Evolutionary conservation across 2,113 vertebrate genomes (phyloP), one percentile per base, ranked within the genome.

Genomic region (Microtus oregoni): DNA sequence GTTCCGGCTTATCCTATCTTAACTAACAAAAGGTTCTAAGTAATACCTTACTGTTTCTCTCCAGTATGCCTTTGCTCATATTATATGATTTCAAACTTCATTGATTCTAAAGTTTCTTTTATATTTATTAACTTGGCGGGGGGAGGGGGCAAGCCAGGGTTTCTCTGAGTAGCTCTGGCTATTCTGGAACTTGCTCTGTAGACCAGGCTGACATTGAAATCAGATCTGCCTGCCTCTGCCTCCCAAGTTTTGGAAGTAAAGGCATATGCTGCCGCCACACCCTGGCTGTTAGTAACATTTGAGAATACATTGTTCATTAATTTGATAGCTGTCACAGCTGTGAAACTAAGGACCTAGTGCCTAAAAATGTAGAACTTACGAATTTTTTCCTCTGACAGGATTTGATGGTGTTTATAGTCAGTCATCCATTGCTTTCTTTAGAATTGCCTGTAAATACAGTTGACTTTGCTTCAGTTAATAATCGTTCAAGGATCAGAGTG

Each of bases 381-480:
- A 13, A 24, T 68, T 77, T 24, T 14, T 44, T 72, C 30, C 11
- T 30, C n/a, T 63, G 58, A n/a, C 7, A 44, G 24, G 30, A 77
- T 13, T 76, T 87, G 24, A 82, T 78, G 52, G 17, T 85, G 32
- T 65, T 89, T 44, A 10, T n/a, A 63, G 30, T 94, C 15, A 50
- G n/a, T 79, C 30, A 17, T 85, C 35, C 5, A 14, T 85, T 96
- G 67, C 61, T 30, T 96, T 98, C 50, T 44, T 97, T 50, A 93
- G 94, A 90, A 44, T 82, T 97, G 63, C 77, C 0, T 41, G 87
- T 70, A 78, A 93, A 10, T 78, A 30, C 38, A 12, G 3, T 32
- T 52, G 68, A 72, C 88, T n/a, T 30, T 68, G 96, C 44, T 78
- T 95, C 70, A 19, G 41, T 86, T 88, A 92, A 94, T 94, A 94